These are phyloP conservation scores for Heliconius sara DNA, from an alignment of 2,888 invertebrate genomes.

Conservation along the genomic window DNA sequence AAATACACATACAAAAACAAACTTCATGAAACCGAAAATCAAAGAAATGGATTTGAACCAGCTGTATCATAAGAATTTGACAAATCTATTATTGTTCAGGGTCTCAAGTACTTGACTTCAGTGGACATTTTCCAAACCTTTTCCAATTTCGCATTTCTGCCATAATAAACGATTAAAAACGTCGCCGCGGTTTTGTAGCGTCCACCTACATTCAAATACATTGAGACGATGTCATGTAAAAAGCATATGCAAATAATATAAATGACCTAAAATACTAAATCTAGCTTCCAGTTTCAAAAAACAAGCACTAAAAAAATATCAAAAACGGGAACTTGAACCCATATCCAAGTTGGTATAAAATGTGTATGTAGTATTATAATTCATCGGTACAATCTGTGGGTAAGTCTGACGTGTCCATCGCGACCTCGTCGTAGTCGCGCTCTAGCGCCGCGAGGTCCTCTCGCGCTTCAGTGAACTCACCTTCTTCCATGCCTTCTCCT, in stretches of 20 bases:
- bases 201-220: slow-evolving; percentile 64
- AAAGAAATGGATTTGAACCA: slow-evolving; percentile 47
- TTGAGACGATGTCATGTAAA: not conserved
- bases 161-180: slow-evolving; percentile 75
- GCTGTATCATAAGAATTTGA: slow-evolving; percentile 55
- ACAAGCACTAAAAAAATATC: not conserved
- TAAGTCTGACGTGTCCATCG: slow-evolving; percentile 84
- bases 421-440: slow-evolving; percentile 90
- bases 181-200: slow-evolving; percentile 78
- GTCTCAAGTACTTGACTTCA: slow-evolving; percentile 38
- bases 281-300: not conserved
- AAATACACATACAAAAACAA: slow-evolving; percentile 48
- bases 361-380: slow-evolving; percentile 56
- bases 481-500: slow-evolving; percentile 93
- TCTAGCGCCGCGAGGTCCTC: slow-evolving; percentile 90
- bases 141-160: slow-evolving; percentile 77
- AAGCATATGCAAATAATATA: not conserved
- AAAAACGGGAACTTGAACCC: not conserved
- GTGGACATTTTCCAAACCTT: slow-evolving; percentile 81
- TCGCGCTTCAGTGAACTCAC: slow-evolving; percentile 91
- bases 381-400: slow-evolving; percentile 74
- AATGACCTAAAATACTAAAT: not conserved
- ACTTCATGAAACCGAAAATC: not conserved
- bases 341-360: too few species aligned
- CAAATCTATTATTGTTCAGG: slow-evolving; percentile 31